A percentile compares a stretch with the other conserved stretches of the same genome.
phyloP scores from a whole-genome alignment of 2,888 invertebrate species.

The Andrena bicolor region DNA sequence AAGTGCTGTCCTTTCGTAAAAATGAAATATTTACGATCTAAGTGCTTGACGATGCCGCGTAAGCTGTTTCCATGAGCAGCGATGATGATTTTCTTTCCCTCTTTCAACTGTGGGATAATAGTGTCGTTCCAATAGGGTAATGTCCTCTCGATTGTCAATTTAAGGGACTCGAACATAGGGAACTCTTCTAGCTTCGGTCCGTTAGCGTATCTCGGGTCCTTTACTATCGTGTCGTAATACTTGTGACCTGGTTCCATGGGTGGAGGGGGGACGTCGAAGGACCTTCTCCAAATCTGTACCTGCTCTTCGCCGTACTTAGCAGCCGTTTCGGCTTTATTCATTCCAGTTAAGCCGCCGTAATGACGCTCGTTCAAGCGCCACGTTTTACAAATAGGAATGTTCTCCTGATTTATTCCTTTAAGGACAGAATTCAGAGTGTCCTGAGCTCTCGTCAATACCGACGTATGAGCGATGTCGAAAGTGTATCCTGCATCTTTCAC shows the following conservation, averaged over 20 bases:
- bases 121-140: constrained; percentile 95
- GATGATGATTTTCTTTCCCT: constrained; percentile 92
- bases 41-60: constrained; percentile 93
- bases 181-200: constrained; percentile 91
- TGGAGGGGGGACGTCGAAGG: constrained; percentile 93
- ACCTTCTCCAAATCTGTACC: constrained; percentile 94
- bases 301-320: constrained; percentile 94
- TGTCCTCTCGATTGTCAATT: constrained; percentile 92
- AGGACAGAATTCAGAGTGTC: constrained; percentile 90
- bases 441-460: constrained; percentile 92
- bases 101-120: constrained; percentile 93
- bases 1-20: not conserved
- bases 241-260: constrained; percentile 91
- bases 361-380: constrained; percentile 96
- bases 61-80: constrained; percentile 95
- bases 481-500: constrained; percentile 89
- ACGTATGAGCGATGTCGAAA: constrained; percentile 94
- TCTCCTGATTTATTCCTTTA: constrained; percentile 88
- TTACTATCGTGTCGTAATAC: constrained; percentile 91
- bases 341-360: constrained; percentile 94
- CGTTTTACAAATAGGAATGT: constrained; percentile 89
- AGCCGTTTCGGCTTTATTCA: constrained; percentile 94
- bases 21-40: constrained; percentile 88
- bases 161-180: constrained; percentile 93
- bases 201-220: constrained; percentile 90